Evolutionary conservation across 2,113 vertebrate genomes (phyloP).

Genomic region (Albula glossodonta): DNA sequence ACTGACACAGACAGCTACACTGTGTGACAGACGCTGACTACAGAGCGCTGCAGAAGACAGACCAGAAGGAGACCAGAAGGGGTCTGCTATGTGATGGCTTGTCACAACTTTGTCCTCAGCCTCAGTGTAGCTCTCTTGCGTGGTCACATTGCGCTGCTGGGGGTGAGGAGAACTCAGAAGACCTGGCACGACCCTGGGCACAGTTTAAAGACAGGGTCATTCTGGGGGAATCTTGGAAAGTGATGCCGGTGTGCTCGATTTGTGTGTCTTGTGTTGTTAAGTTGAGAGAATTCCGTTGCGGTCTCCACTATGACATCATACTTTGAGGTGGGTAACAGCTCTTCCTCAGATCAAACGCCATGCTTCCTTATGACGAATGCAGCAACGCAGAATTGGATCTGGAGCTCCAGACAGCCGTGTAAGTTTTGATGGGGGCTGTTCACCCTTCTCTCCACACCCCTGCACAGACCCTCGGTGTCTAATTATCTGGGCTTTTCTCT

Average conservation of each 20-base stretch:
- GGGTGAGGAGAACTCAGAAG: neutral
- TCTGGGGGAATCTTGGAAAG: neutral
- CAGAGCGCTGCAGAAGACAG: neutral
- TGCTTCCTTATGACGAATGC: no score
- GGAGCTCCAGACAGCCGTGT: neutral
- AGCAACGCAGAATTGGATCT: neutral
- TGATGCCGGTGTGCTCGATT: neutral
- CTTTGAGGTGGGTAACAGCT: neutral
- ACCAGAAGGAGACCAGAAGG: neutral
- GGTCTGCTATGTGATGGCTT: neutral
- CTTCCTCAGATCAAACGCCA: no score
- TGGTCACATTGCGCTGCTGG: neutral
- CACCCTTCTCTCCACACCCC: neutral
- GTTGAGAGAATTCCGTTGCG: neutral
- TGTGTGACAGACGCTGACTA: conserved; percentile 2
- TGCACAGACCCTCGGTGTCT: neutral
- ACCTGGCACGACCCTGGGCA: neutral
- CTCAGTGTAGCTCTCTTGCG: neutral
- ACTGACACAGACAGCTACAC: neutral
- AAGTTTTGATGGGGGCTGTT: neutral
- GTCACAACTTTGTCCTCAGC: neutral
- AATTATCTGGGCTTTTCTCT: conserved; percentile 5
- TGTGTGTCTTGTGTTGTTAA: neutral
- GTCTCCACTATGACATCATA: neutral
- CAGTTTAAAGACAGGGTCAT: neutral